Evolutionary conservation across 2,797 vertebrate genomes (phyloP).

Genomic region (Crocodylus rhombifer): DNA sequence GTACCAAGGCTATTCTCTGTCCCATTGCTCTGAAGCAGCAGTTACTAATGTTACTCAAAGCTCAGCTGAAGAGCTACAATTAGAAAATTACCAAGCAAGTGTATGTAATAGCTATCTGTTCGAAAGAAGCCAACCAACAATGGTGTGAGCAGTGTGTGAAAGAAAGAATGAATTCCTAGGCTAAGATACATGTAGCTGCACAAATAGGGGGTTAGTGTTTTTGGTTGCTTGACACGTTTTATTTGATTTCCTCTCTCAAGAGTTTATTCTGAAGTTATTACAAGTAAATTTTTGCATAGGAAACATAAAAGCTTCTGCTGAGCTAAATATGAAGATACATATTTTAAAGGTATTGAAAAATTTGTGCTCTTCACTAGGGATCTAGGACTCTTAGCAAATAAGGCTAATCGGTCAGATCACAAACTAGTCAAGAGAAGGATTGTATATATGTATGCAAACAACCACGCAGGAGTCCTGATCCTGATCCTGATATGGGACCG

Average conservation of each 20-base stretch:
- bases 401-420: background rate
- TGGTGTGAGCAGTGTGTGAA: background rate
- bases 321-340: no score
- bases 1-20: background rate
- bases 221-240: background rate
- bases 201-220: no score
- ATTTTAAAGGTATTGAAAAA: background rate
- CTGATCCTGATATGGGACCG: background rate
- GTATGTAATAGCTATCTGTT: background rate
- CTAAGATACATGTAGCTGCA: no score
- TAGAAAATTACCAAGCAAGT: background rate
- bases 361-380: background rate
- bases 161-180: background rate
- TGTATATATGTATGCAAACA: background rate
- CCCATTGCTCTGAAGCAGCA: background rate
- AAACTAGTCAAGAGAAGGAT: accelerated
- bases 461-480: background rate
- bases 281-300: background rate
- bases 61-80: background rate
- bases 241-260: background rate
- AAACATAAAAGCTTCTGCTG: background rate
- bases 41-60: background rate
- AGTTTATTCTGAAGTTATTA: no score
- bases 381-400: background rate
- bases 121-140: background rate